A percentile compares a stretch with the other conserved stretches of the same genome.
Evolutionary conservation across 2,113 vertebrate genomes (phyloP).

Genomic region (Muntiacus reevesi): DNA sequence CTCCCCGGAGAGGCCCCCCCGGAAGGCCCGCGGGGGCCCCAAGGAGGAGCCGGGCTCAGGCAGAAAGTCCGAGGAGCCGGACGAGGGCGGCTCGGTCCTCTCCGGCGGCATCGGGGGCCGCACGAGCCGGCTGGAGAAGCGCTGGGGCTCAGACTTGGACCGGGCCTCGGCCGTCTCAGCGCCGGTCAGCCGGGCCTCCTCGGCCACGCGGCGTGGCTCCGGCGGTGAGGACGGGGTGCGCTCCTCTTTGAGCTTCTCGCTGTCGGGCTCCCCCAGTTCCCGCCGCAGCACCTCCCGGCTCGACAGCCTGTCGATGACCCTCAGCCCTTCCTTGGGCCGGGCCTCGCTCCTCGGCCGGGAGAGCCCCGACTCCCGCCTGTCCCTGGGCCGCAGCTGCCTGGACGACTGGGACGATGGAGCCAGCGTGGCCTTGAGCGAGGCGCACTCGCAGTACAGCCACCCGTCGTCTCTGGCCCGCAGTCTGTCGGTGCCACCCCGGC

Average conservation of each 20-base stretch:
- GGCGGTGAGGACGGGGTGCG: slow-evolving; percentile 82
- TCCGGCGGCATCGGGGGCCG: slow-evolving; percentile 82
- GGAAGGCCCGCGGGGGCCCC: slow-evolving; percentile 68
- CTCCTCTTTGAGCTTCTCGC: slow-evolving; percentile 86
- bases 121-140: slow-evolving; percentile 85
- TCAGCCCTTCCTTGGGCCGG: slow-evolving; percentile 80
- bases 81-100: slow-evolving; percentile 81
- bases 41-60: slow-evolving; percentile 74
- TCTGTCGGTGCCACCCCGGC: slow-evolving; percentile 90
- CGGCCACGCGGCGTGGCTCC: slow-evolving; percentile 81
- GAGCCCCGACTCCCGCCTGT: slow-evolving; percentile 85
- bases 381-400: slow-evolving; percentile 84
- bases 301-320: slow-evolving; percentile 71
- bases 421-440: slow-evolving; percentile 83
- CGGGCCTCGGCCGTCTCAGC: slow-evolving; percentile 82
- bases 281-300: slow-evolving; percentile 81
- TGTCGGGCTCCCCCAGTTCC: slow-evolving; percentile 82
- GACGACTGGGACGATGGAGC: slow-evolving; percentile 84
- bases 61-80: slow-evolving; percentile 76
- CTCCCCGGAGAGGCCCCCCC: slow-evolving; percentile 84
- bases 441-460: slow-evolving; percentile 84
- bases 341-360: slow-evolving; percentile 71
- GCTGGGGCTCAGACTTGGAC: slow-evolving; percentile 87
- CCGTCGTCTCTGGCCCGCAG: slow-evolving; percentile 87
- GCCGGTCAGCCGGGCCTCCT: slow-evolving; percentile 83